phyloP scores from a whole-genome alignment of 2,888 invertebrate species.

The Cremastinae sp. region DNA sequence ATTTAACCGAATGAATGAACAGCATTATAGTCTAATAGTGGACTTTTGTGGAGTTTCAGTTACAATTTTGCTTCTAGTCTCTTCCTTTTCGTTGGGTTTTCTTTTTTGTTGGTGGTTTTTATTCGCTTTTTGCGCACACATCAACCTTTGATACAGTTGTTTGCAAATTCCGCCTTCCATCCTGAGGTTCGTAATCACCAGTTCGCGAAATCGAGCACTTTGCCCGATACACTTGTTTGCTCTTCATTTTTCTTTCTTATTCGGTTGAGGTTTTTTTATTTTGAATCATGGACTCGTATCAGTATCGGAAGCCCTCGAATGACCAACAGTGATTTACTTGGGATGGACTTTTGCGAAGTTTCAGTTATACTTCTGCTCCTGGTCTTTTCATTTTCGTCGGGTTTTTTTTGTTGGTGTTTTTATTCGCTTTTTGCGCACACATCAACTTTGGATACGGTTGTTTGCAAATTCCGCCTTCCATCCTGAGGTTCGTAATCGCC shows the following conservation, averaged over 20 bases:
- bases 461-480: slow-evolving; percentile 27
- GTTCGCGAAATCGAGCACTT: slow-evolving; percentile 59
- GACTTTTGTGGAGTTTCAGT: slow-evolving; percentile 37
- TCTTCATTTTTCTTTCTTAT: slow-evolving; percentile 1
- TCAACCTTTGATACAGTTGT: slow-evolving; percentile 55
- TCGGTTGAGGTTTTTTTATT: too few species aligned
- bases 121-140: neutral
- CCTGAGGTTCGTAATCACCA: slow-evolving; percentile 41
- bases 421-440: neutral
- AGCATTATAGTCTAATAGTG: too few species aligned
- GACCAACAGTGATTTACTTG: slow-evolving; percentile 43
- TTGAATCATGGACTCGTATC: too few species aligned
- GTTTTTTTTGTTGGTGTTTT: neutral
- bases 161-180: slow-evolving; percentile 22
- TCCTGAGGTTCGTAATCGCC: slow-evolving; percentile 38
- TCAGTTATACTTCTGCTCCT: slow-evolving; percentile 40
- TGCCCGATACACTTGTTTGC: slow-evolving; percentile 55
- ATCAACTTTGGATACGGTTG: slow-evolving; percentile 55
- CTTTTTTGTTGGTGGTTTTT: neutral
- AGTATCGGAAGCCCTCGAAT: slow-evolving; percentile 49
- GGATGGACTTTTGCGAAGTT: slow-evolving; percentile 21
- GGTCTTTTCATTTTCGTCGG: slow-evolving; percentile 1
- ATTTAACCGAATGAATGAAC: too few species aligned
- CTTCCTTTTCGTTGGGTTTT: neutral
- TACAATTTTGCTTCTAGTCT: slow-evolving; percentile 37